These are phyloP conservation scores for Neofelis nebulosa DNA, from an alignment of 2,113 vertebrate species.

Conservation along the genomic window DNA sequence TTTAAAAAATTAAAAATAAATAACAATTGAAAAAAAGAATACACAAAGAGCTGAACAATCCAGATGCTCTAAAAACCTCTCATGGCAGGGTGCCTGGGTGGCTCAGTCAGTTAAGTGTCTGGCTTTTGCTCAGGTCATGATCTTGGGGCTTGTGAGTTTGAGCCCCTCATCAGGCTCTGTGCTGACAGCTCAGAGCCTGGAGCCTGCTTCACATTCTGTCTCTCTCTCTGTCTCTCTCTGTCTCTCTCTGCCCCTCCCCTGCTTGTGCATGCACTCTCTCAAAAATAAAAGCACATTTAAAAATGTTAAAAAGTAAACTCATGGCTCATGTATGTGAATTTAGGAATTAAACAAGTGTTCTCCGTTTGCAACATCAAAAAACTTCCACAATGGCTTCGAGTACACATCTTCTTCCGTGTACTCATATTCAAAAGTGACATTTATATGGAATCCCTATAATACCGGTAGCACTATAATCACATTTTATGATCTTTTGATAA, in stretches of 20 bases:
- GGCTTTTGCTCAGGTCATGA: no score
- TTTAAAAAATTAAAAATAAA: no score
- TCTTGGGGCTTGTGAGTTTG: no score
- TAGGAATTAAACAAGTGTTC: background rate
- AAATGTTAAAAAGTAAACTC: background rate
- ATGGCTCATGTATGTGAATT: background rate
- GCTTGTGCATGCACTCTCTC: no score
- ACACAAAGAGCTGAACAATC: background rate
- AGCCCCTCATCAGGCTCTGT: no score
- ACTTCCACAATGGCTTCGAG: background rate
- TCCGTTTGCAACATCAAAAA: background rate
- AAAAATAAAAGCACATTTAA: no score
- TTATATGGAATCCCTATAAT: background rate
- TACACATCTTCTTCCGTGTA: background rate
- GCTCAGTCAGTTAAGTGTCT: no score
- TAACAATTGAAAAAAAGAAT: background rate
- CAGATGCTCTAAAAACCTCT: background rate
- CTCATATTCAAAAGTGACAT: background rate
- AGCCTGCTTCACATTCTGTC: no score
- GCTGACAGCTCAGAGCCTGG: no score
- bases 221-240: no score
- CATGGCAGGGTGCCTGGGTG: no score
- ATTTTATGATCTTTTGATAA: slow-evolving; percentile 9
- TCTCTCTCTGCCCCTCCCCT: no score
- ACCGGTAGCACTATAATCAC: background rate